These are phyloP conservation scores for Andinoacara biseriatus DNA, from an alignment of 2,113 vertebrate species.

Conservation along the genomic window DNA sequence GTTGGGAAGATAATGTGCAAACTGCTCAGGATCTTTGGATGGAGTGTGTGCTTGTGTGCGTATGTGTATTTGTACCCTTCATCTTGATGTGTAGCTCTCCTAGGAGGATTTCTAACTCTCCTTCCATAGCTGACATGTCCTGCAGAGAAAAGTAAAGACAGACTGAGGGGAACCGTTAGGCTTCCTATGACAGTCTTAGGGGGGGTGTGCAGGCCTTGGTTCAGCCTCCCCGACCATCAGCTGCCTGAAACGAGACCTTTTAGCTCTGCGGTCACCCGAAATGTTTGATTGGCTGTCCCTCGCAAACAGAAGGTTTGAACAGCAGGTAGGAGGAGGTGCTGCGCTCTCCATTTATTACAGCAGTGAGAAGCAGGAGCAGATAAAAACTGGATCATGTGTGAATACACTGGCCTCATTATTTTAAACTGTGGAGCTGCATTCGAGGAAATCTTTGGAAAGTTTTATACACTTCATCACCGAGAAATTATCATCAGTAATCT, in stretches of 20 bases:
- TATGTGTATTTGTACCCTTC: constrained; percentile 85
- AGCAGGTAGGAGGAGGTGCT: background rate
- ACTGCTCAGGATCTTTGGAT: background rate
- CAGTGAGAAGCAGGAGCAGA: background rate
- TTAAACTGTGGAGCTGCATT: too few relatives aligned
- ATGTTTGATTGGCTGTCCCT: background rate
- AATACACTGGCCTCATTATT: too few relatives aligned
- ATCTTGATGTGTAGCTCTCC: constrained; percentile 95
- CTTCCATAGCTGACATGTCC: constrained; percentile 95
- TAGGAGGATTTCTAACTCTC: constrained; percentile 89
- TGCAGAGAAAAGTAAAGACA: constrained; percentile 52
- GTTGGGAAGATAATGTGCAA: background rate
- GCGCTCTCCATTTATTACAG: background rate
- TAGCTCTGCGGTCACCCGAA: background rate
- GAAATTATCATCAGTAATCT: background rate
- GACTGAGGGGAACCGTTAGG: background rate
- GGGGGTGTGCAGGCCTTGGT: background rate
- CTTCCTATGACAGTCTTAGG: background rate
- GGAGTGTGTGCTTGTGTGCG: background rate
- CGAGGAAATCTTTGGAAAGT: background rate
- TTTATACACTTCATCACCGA: background rate
- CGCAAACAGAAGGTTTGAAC: background rate
- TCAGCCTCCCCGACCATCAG: background rate
- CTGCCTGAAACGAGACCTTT: background rate
- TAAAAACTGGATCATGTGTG: too few relatives aligned